These are phyloP conservation scores for Paramisgurnus dabryanus DNA, from an alignment of 2,113 vertebrate species.

Conservation along the genomic window DNA sequence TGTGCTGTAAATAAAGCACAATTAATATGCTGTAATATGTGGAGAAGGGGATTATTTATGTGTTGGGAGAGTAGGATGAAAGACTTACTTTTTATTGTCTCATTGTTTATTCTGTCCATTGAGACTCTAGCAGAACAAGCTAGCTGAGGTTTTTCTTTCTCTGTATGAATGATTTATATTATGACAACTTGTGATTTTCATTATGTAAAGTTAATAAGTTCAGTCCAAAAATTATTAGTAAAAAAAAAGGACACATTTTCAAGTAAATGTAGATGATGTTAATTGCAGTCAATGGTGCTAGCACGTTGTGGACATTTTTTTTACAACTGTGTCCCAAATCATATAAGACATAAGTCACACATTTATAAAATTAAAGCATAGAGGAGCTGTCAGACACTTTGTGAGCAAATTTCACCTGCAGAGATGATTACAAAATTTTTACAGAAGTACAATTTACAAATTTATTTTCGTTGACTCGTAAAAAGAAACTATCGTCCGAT, in stretches of 20 bases:
- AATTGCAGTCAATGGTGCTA: too few species aligned
- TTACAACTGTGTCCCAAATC: too few species aligned
- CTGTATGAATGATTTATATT: constrained; percentile 9
- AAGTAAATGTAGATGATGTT: not conserved
- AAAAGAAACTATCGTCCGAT: too few species aligned
- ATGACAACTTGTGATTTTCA: not conserved
- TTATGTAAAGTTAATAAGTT: constrained; percentile 4
- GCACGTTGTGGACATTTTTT: too few species aligned
- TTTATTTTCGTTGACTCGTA: too few species aligned
- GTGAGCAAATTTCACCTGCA: too few species aligned
- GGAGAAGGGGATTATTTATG: constrained; percentile 53
- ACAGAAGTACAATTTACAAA: too few species aligned
- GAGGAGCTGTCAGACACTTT: too few species aligned
- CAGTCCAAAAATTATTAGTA: too few species aligned
- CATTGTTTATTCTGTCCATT: constrained; percentile 6
- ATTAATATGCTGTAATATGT: constrained; percentile 49
- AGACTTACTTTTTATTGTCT: constrained; percentile 37
- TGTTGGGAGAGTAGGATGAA: constrained; percentile 5
- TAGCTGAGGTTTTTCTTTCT: constrained; percentile 40
- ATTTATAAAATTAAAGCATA: too few species aligned
- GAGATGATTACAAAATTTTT: too few species aligned
- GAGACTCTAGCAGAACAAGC: constrained; percentile 38
- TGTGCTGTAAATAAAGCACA: constrained; percentile 64
- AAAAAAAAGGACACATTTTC: not conserved
- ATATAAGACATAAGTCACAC: too few species aligned